These are phyloP conservation scores for Ariolimax columbianus DNA, from an alignment of 2,888 invertebrate genomes.

Conservation along the genomic window DNA sequence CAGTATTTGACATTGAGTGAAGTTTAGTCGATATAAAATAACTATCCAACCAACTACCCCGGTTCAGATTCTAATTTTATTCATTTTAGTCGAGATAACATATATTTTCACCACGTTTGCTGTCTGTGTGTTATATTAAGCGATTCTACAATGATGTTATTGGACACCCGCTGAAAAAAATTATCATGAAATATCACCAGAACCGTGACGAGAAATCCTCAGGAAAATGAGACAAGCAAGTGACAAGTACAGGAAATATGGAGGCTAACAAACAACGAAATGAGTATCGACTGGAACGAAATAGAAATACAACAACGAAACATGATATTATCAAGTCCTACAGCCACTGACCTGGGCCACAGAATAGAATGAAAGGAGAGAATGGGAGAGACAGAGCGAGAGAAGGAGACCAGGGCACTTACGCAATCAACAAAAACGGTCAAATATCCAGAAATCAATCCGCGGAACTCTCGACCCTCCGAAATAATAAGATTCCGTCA, in stretches of 20 bases:
- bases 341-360: neutral
- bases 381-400: neutral
- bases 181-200: too few relatives aligned
- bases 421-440: neutral
- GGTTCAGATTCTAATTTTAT: too few relatives aligned
- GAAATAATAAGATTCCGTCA: constrained; percentile 23
- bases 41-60: too few relatives aligned
- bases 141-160: too few relatives aligned
- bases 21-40: too few relatives aligned
- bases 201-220: neutral
- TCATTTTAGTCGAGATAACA: too few relatives aligned
- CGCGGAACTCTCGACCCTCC: neutral
- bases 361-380: neutral
- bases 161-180: neutral
- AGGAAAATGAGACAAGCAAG: neutral
- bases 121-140: too few relatives aligned
- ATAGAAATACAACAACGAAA: too few relatives aligned
- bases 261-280: neutral
- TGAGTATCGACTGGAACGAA: neutral
- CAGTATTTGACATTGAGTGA: too few relatives aligned
- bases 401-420: neutral
- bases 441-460: constrained; percentile 20
- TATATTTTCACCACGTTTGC: too few relatives aligned
- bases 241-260: neutral
- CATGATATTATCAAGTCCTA: too few relatives aligned